A percentile compares a stretch with the other conserved stretches of the same genome.
These are phyloP conservation scores for Hirundo rustica DNA, from an alignment of 2,797 vertebrate genomes.

Conservation along the genomic window DNA sequence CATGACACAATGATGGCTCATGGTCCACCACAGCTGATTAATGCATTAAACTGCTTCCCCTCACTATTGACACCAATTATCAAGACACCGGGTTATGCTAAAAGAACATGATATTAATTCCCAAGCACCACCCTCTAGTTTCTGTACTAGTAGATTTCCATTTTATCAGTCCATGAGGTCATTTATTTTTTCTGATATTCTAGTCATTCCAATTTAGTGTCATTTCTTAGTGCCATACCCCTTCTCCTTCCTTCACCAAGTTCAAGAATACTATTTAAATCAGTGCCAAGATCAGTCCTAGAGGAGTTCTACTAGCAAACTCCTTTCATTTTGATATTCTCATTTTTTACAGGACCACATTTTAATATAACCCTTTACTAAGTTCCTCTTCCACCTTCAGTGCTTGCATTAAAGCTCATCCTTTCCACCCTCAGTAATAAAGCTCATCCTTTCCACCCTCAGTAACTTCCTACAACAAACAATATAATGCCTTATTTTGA, in stretches of 20 bases:
- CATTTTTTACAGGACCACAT: neutral
- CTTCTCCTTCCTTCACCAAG: neutral
- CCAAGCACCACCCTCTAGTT: neutral
- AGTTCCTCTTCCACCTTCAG: neutral
- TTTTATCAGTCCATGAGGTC: neutral
- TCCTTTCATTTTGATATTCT: neutral
- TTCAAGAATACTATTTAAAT: neutral
- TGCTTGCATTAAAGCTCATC: neutral
- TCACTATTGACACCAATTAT: neutral
- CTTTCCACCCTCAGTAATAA: neutral
- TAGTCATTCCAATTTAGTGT: neutral
- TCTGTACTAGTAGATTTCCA: neutral
- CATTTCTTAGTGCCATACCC: neutral
- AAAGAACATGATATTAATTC: neutral
- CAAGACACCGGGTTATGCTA: neutral
- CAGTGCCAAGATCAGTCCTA: neutral
- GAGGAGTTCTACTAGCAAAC: neutral
- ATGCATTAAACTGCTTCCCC: neutral
- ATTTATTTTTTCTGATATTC: neutral
- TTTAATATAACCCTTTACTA: neutral
- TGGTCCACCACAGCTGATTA: neutral
- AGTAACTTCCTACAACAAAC: neutral
- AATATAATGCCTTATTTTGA: neutral
- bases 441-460: neutral
- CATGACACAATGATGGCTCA: neutral